Percentiles rank a stretch among this genome's conserved stretches.
phyloP scores from a whole-genome alignment of 1,140 invertebrate genomes.

The Venturia canescens region DNA sequence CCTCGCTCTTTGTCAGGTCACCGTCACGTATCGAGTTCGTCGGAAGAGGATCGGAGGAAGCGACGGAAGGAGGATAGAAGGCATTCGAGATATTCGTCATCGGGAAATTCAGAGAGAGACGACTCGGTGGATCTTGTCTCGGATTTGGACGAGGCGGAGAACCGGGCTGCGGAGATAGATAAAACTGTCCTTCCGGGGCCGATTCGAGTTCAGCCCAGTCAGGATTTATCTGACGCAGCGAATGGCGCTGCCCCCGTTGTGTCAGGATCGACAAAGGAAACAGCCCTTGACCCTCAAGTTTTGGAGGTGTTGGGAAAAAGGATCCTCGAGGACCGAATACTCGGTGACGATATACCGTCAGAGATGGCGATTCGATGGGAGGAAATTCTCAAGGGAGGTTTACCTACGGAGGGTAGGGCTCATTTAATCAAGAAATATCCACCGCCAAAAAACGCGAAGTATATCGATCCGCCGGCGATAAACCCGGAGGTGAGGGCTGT shows the following conservation, averaged over 20 bases:
- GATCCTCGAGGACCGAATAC: background rate
- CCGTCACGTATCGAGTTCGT: background rate
- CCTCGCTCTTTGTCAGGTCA: background rate
- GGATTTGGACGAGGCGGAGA: background rate
- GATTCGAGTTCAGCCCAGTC: no score
- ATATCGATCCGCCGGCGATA: constrained; percentile 42
- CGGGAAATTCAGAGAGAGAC: background rate
- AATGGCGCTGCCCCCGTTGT: background rate
- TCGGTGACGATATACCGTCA: background rate
- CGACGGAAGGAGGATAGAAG: background rate
- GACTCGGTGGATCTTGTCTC: background rate
- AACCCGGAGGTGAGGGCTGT: constrained; percentile 39
- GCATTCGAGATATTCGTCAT: no score
- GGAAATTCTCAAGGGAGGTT: no score
- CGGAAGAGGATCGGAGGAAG: background rate
- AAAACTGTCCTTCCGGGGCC: no score
- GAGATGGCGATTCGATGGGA: constrained; percentile 20
- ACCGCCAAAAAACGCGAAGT: constrained; percentile 46
- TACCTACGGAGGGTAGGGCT: constrained; percentile 29
- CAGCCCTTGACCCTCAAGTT: background rate
- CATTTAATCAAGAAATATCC: constrained; percentile 45
- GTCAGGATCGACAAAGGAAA: background rate
- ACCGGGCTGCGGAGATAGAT: no score
- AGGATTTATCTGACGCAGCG: background rate
- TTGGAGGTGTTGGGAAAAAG: background rate